Evolutionary conservation across 2,888 invertebrate genomes (phyloP), one percentile per base, ranked within the genome.

Genomic region (Eubasilissa splendida): DNA sequence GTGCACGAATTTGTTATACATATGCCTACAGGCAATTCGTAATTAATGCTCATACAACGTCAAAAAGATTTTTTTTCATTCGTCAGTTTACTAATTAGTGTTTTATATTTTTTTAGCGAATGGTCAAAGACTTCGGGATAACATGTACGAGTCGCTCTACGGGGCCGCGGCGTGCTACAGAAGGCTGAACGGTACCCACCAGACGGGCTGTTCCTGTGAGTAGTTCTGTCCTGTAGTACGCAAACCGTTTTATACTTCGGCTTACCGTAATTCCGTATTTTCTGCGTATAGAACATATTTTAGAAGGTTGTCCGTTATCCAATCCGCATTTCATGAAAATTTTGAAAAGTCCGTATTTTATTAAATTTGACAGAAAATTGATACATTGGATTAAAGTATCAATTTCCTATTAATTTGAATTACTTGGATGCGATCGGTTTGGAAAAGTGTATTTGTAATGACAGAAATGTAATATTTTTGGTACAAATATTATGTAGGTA

Each of bases 181-280:
- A 84, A 92, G 97, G 83, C 89, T 99, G 83, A 99, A 99, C 92
- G 97, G 95, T 80, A 99, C 99, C 11, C 96, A 98, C 89, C 97
- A 98, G 89, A 94, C 95, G 85, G 99, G 99, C 82, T 99, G 99
- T 88, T 94, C 96, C 76, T 97, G 98, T 98, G 92, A 93, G 95
- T 92, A 33, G 54, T 73, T 71, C 50, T 31, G 54, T 33, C 33
- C 12, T 50, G 22, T 22, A 22, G 22, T 22, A 0, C 22, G 22
- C 22, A 22, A 22, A 22, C n/a, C 0, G 9, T 56, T 56, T 12
- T 12, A 56, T 1, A 56, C 12, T 56, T 9, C 56, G 12, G 10
- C 56, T 56, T 56, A 56, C 10, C 56, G 2, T 22, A 22, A 22
- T 1, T 56, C 56, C 56, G 56, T 12, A 9, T 9, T 11, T 56